Base-by-base conservation (phyloP, 92 coral and sea anemone genomes). In the Umimayanthus kanabou region DNA sequence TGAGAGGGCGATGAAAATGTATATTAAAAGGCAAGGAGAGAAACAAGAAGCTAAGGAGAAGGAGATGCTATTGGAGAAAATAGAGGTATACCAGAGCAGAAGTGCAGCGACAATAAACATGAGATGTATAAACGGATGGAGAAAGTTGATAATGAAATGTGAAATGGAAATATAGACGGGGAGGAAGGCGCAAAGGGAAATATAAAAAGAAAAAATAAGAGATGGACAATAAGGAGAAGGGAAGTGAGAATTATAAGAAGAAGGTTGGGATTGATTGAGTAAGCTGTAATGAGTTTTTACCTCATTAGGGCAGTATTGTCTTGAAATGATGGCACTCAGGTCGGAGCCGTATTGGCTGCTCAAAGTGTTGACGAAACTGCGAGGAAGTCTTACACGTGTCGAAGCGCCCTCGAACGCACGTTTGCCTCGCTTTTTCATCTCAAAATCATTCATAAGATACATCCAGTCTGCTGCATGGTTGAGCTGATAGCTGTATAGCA, bases 371-470 rank as follows among this genome's bases (percentile, higher is more conserved):
- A 30, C 39, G 10, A 75, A 75, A 37, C 79, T 75, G 79, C 26
- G 79, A 39, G 79, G 79, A 75, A 75, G 79, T 22, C 79, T 39
- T 39, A 75, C 39, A 29, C 67, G 75, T 5, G 79, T 75, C 4
- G 53, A 37, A 2, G 79, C 49, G 2, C 79, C 79, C 25, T 75
- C 49, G 20, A 37, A 14, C 23, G 53, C 79, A 13, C 79, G 79
- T 22, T 75, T 75, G 22, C 79, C 79, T 9, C 79, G 79, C 28
- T 75, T 75, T 75, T 75, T 75, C 49, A 75, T 75, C 25, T 75
- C 79, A 23, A 75, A 75, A 1, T 75, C 79, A 37, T 75, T 75
- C 43, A 33, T 39, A 10, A 75, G 79, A 37, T 26, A 33, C 50
- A 75, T 20, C 79, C 79, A 75, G 79, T 75, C 79, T 39, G 79